Base-by-base conservation (phyloP, 2,888 invertebrate species). In the Phengaris arion region DNA sequence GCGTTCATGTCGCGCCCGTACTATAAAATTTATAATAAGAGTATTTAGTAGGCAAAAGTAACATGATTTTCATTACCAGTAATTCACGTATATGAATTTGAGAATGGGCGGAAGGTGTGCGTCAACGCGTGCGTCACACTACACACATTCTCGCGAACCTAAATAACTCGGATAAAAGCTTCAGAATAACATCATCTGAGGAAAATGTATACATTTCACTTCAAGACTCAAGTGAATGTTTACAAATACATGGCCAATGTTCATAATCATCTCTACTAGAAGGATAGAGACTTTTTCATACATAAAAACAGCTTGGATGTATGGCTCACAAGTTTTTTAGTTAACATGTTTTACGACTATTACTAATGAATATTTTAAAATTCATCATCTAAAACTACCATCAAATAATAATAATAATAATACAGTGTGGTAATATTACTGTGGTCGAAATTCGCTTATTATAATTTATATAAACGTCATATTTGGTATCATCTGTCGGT, bases 81-180 rank as follows among this genome's bases (percentile, higher is more conserved):
- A 35, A 64, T 64, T 35, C 35, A 45, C 13, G 64, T 45, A 52
- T 1, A 52, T 52, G 52, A 52, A 64, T 64, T 64, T 80, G 85
- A 84, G 86, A 87, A 87, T 77, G 79, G 79, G 85, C 83, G 84
- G 85, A 85, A 85, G 86, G 83, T 83, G 83, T 83, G 81, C 79
- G 48, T 46, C 69, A 46, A 22, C 35, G 48, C 80, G 80, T 88
- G 87, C 89, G 87, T 88, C 89, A 89, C 81, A 84, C 85, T 86
- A 85, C 89, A 89, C 81, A 84, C 85, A 86, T 85, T 86, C 84
- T 82, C 77, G 76, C 79, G 78, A 89, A 89, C 89, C 88, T 85
- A 88, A 88, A 87, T 88, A 88, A 81, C 84, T 78, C 81, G 69
- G 79, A 46, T 46, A 13, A 74, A 15, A 52, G 81, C 81, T 81